Evolutionary conservation across 2,797 vertebrate species (phyloP).

Genomic region (Alcedo quadribrachys): DNA sequence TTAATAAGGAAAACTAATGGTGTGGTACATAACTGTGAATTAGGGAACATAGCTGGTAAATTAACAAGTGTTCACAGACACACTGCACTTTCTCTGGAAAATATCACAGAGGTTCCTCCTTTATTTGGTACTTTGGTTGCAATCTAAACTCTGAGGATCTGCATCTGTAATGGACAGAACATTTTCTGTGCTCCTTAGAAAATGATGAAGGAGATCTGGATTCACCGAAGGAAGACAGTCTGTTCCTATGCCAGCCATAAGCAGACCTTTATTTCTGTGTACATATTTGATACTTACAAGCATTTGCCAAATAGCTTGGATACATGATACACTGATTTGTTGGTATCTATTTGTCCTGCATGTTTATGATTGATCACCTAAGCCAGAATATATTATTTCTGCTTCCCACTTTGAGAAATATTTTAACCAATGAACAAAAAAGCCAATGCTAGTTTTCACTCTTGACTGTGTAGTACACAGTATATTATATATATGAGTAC

Average conservation of each 20-base stretch:
- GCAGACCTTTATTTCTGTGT: neutral
- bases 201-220: neutral
- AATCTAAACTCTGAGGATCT: neutral
- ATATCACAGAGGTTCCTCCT: neutral
- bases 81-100: neutral
- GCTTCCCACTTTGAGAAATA: neutral
- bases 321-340: neutral
- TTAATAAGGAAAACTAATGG: neutral
- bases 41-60: neutral
- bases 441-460: neutral
- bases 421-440: neutral
- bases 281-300: neutral
- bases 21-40: neutral
- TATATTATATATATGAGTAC: too few species aligned
- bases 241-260: neutral
- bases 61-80: neutral
- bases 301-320: neutral
- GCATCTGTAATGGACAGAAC: neutral
- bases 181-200: neutral
- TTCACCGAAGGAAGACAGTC: neutral
- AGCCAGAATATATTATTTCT: neutral
- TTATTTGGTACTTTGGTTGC: neutral
- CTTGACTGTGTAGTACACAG: neutral
- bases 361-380: neutral
- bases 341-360: neutral